A percentile compares a stretch with the other conserved stretches of the same genome.
phyloP scores from a whole-genome alignment of 2,888 invertebrate genomes.

The Odontocerum albicorne region DNA sequence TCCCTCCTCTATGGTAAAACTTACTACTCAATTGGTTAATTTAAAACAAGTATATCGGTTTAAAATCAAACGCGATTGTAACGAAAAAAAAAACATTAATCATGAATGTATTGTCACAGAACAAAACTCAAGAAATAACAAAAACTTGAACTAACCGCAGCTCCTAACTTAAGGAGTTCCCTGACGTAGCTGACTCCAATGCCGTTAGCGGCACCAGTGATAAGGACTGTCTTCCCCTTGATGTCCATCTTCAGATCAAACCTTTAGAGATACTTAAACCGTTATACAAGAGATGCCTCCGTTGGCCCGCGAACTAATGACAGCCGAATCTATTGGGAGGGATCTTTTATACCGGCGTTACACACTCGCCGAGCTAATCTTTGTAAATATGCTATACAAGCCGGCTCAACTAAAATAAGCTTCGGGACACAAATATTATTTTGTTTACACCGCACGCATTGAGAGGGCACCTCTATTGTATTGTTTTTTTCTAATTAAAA shows the following conservation, averaged over 20 bases:
- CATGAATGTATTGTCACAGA: no score
- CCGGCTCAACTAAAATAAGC: not conserved
- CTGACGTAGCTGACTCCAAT: conserved; percentile 54
- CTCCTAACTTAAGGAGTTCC: conserved; percentile 50
- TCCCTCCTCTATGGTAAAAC: no score
- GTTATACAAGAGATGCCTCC: conserved; percentile 2
- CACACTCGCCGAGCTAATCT: not conserved
- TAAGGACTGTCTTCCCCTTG: conserved; percentile 30
- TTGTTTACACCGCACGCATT: not conserved
- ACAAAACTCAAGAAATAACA: no score
- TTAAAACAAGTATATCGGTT: no score
- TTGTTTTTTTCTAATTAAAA: no score
- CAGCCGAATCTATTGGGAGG: not conserved
- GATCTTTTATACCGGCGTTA: conserved; percentile 7
- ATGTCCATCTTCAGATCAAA: conserved; percentile 24
- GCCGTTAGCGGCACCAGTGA: conserved; percentile 59
- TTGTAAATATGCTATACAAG: conserved; percentile 1
- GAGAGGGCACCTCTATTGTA: not conserved
- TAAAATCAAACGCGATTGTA: no score
- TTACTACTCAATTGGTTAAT: no score
- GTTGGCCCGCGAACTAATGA: conserved; percentile 8
- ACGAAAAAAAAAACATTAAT: no score
- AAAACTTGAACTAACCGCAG: conserved; percentile 25
- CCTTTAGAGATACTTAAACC: not conserved
- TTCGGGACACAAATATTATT: not conserved